These are phyloP conservation scores for Aphrocallistes beatrix DNA, from an alignment of 37 sponge, comb jelly and placozoan genomes.

Conservation along the genomic window DNA sequence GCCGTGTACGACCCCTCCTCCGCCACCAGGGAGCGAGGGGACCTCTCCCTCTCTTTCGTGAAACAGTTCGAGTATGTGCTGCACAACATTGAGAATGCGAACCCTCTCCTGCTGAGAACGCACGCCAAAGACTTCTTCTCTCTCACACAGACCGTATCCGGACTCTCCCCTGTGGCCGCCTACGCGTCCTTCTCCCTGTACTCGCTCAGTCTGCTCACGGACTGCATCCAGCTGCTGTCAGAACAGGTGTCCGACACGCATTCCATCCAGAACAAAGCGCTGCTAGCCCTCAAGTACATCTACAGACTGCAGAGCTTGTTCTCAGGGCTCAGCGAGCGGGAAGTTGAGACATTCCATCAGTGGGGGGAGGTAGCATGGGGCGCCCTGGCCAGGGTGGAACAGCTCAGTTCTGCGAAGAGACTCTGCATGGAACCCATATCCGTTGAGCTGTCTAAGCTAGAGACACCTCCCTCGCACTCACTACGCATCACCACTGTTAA, in stretches of 20 bases:
- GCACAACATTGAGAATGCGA: not conserved
- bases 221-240: not conserved
- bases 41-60: not conserved
- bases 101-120: not conserved
- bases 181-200: not conserved
- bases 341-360: not conserved
- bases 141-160: not conserved
- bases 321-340: not conserved
- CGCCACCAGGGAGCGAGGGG: not conserved
- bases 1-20: constrained; percentile 2
- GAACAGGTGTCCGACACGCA: not conserved
- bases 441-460: not conserved
- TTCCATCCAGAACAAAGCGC: not conserved
- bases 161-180: not conserved
- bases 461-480: not conserved
- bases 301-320: not conserved
- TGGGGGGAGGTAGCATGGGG: not conserved
- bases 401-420: not conserved
- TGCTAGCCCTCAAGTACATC: not conserved
- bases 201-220: not conserved
- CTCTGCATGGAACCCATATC: not conserved
- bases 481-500: not conserved
- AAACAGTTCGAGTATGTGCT: not conserved
- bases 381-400: not conserved
- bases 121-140: constrained; percentile 5